These are phyloP conservation scores for Sarcophaga rosellei DNA, from an alignment of 2,888 invertebrate genomes.

Conservation along the genomic window DNA sequence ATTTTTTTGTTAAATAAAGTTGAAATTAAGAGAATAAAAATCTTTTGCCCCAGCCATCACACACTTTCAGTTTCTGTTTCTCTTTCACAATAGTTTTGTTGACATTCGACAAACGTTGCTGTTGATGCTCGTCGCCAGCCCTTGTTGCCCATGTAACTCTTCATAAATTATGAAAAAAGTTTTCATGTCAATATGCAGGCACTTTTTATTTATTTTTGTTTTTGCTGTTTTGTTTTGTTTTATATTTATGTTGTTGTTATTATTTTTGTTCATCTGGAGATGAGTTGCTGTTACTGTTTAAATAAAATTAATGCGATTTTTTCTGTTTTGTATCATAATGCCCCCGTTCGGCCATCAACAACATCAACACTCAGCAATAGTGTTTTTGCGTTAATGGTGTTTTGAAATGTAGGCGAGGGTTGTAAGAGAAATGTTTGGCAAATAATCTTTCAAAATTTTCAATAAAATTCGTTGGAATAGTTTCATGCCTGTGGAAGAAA, in stretches of 20 bases:
- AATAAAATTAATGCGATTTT: constrained; percentile 48
- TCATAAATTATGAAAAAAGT: neutral
- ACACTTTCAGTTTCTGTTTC: neutral
- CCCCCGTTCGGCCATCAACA: neutral
- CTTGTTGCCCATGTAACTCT: neutral
- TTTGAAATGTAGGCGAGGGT: neutral
- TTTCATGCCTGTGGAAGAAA: too few species aligned
- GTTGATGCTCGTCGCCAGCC: neutral
- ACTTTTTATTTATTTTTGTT: constrained; percentile 6
- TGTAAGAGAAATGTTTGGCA: neutral
- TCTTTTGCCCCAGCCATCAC: constrained; percentile 3
- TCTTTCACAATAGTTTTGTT: constrained; percentile 26
- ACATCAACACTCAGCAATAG: constrained; percentile 1
- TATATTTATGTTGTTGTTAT: constrained; percentile 3
- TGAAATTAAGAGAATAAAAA: neutral
- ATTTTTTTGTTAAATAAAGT: neutral
- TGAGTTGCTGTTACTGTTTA: constrained; percentile 38
- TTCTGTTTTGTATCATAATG: constrained; percentile 7
- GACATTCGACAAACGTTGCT: neutral
- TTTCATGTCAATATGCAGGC: constrained; percentile 43
- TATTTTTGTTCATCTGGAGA: constrained; percentile 8
- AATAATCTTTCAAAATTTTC: neutral
- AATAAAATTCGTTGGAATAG: too few species aligned
- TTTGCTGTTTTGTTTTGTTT: constrained; percentile 1
- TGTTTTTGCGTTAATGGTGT: constrained; percentile 15